These are phyloP conservation scores for Choloepus hoffmanni DNA, from an alignment of 2,113 vertebrate species.

Conservation along the genomic window DNA sequence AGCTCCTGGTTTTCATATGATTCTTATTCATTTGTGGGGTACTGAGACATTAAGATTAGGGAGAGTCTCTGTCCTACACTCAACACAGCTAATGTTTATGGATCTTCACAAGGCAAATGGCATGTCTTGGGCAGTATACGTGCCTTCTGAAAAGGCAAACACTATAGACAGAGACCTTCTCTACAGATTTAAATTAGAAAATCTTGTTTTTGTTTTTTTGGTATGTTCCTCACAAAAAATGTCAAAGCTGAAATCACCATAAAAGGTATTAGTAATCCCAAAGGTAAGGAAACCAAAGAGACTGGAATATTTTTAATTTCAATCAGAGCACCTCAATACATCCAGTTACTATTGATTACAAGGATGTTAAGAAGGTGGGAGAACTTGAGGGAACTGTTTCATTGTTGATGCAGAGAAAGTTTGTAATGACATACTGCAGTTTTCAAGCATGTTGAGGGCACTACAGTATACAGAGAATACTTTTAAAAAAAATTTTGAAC, in stretches of 20 bases:
- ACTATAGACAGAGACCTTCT: constrained; percentile 22
- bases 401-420: neutral
- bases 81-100: neutral
- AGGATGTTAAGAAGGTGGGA: neutral
- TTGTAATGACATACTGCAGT: neutral
- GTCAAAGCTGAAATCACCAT: constrained; percentile 54
- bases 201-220: constrained; percentile 34
- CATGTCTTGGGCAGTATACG: constrained; percentile 64
- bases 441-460: neutral
- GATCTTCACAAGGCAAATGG: constrained; percentile 71
- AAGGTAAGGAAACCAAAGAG: constrained; percentile 70
- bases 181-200: constrained; percentile 61
- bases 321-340: constrained; percentile 75
- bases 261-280: constrained; percentile 60
- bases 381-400: neutral
- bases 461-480: neutral
- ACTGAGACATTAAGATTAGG: constrained; percentile 10
- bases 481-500: constrained; percentile 52
- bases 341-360: constrained; percentile 58
- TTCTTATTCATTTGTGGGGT: constrained; percentile 30
- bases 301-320: constrained; percentile 60
- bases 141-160: constrained; percentile 65
- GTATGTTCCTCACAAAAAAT: constrained; percentile 60
- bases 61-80: constrained; percentile 37
- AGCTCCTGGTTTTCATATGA: constrained; percentile 67